A percentile compares a stretch with the other conserved stretches of the same genome.
Evolutionary conservation across 2,113 vertebrate species (phyloP).

Genomic region (Coturnix japonica): DNA sequence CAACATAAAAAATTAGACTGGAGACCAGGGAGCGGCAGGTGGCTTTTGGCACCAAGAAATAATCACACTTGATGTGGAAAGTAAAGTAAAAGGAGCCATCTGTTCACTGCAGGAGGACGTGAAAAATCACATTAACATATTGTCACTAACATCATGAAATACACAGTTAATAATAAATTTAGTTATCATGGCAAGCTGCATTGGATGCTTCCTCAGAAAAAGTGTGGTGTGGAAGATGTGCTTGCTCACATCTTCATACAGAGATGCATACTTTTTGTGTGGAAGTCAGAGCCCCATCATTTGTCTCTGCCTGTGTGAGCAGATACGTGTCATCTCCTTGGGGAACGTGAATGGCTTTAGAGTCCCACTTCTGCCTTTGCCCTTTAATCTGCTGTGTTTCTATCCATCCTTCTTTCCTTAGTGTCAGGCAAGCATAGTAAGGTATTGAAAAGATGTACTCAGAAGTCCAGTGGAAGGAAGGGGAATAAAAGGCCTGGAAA

Average conservation of each 20-base stretch:
- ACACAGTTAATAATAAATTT: conserved; percentile 98
- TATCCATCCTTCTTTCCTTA: neutral
- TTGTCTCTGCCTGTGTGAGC: conserved; percentile 6
- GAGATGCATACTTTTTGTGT: neutral
- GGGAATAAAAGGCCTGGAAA: neutral
- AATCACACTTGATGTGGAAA: conserved; percentile 99
- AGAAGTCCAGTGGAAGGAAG: neutral
- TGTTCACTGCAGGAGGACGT: conserved; percentile 94
- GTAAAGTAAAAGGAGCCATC: conserved; percentile 99
- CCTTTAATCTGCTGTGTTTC: neutral
- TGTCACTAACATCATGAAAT: conserved; percentile 99
- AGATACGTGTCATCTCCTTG: neutral
- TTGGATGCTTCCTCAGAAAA: conserved; percentile 86
- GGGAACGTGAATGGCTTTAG: neutral
- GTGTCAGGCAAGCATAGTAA: neutral
- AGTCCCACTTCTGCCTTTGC: neutral
- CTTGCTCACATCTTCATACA: neutral
- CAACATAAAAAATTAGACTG: conserved; percentile 99
- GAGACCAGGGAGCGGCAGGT: conserved; percentile 98
- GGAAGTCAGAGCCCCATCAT: neutral
- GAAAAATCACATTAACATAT: conserved; percentile 99
- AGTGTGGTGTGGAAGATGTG: conserved; percentile 72
- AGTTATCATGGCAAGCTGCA: conserved; percentile 90
- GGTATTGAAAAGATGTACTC: neutral
- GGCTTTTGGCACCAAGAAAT: conserved; percentile 99